phyloP scores from a whole-genome alignment of 2,113 vertebrate genomes.

The Lucifuga dentata region DNA sequence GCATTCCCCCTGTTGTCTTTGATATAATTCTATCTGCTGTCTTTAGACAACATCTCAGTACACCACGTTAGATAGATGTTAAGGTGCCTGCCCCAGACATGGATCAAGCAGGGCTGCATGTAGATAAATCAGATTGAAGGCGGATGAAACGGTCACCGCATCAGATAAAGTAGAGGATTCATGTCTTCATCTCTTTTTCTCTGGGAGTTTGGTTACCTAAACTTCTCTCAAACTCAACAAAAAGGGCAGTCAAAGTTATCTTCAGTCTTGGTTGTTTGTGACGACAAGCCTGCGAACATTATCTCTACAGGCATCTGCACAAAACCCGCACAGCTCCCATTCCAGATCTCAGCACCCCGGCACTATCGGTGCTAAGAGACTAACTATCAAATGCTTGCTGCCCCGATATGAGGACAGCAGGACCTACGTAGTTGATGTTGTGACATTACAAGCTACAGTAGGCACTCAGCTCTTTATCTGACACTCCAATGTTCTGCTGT shows the following conservation, averaged over 20 bases:
- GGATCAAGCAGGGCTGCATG: constrained; percentile 46
- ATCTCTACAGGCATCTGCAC: constrained; percentile 57
- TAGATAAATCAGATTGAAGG: constrained; percentile 26
- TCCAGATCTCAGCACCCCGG: constrained; percentile 46
- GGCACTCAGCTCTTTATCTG: constrained; percentile 34
- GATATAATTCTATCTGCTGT: constrained; percentile 31
- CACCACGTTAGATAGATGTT: constrained; percentile 45
- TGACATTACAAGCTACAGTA: constrained; percentile 6
- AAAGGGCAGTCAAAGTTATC: constrained; percentile 34
- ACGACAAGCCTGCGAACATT: constrained; percentile 48
- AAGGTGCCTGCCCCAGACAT: constrained; percentile 54
- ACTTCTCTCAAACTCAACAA: constrained; percentile 11
- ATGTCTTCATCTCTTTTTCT: constrained; percentile 28
- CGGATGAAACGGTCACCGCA: constrained; percentile 48
- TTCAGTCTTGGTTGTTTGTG: constrained; percentile 53
- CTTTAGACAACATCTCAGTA: constrained; percentile 59
- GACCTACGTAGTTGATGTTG: constrained; percentile 26
- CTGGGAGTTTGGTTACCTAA: constrained; percentile 13
- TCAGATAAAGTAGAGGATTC: constrained; percentile 27
- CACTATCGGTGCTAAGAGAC: constrained; percentile 54
- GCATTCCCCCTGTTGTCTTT: constrained; percentile 27
- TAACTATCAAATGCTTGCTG: constrained; percentile 45
- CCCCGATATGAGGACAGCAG: constrained; percentile 24
- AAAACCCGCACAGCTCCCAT: constrained; percentile 36
- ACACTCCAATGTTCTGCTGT: constrained; percentile 13